Base-by-base conservation (phyloP, 2,113 vertebrate species). In the Boleophthalmus pectinirostris region DNA sequence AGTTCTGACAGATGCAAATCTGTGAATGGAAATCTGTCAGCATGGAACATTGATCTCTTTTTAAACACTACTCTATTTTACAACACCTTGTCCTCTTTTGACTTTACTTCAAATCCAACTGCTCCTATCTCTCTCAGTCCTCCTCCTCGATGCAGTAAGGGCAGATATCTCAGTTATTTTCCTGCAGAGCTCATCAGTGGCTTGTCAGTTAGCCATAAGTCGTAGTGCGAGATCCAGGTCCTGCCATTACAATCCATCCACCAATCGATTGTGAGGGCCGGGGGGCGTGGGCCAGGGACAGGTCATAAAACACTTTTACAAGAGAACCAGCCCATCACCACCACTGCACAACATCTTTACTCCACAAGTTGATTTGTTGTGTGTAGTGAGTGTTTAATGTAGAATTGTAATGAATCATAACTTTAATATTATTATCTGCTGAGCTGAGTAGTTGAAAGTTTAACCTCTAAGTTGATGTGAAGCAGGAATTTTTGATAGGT, bases 231-330 rank as follows among this genome's bases (percentile, higher is more conserved):
- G 81, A 83, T 82, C 10, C 53, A 64, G 76, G 49, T 84, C 68
- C 73, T 68, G 73, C 80, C 72, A 73, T 85, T 91, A 80, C 64
- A 71, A 88, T 82, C 83, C 82, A 82, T 87, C 83, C 69, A n/a
- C 58, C 77, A 69, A 92, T 90, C 45, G 89, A 92, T 90, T 72
- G 72, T 85, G 80, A 69, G 78, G 76, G 67, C 51, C 67, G 38
- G 72, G 35, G 80, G 75, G 67, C 68, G 60, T 60, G 43, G 72
- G 69, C 53, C 68, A 69, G 45, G 72, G 70, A 60, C 20, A n/a
- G 54, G 73, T 69, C 73, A 82, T 91, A 88, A 92, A 90, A 89
- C 74, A 88, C 74, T 85, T 92, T 86, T 79, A 88, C 84, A 88
- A 77, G 82, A 88, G 82, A 82, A 77, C 75, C 76, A 72, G 77